A percentile compares a stretch with the other conserved stretches of the same genome.
Conservation (phyloP, 2,797 vertebrate species). For the Momotus momota region DNA sequence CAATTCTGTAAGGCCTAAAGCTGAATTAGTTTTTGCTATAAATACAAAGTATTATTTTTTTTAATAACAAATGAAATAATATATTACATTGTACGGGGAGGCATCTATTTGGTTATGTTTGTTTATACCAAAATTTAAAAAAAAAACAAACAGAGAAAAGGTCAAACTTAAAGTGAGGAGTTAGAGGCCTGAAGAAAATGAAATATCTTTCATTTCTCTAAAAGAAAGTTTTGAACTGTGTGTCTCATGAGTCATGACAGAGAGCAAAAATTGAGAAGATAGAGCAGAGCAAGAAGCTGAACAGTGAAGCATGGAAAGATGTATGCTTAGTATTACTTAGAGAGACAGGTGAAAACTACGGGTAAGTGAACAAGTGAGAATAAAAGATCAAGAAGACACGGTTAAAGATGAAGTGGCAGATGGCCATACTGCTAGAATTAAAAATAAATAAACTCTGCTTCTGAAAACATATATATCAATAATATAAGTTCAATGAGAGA, state of each 20-base stretch:
- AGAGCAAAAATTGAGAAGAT: constrained; percentile 28
- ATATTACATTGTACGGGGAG: neutral
- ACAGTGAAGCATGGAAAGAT: constrained; percentile 66
- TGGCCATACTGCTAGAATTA: neutral
- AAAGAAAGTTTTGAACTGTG: constrained; percentile 28
- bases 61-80: constrained; percentile 32
- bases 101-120: neutral
- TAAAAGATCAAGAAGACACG: neutral
- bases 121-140: neutral
- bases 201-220: constrained; percentile 14
- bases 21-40: neutral
- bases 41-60: neutral
- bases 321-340: constrained; percentile 53
- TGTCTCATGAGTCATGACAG: constrained; percentile 51
- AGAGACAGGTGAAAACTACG: constrained; percentile 48
- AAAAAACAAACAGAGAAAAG: neutral
- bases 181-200: constrained; percentile 22
- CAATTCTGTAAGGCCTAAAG: constrained; percentile 21
- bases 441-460: constrained; percentile 23
- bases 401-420: constrained; percentile 21
- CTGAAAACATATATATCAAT: neutral
- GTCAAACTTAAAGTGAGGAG: constrained; percentile 30
- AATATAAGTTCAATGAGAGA: neutral
- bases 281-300: constrained; percentile 22
- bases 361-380: constrained; percentile 38